Evolutionary conservation across 2,113 vertebrate genomes (phyloP).

Genomic region (Ploceus nigricollis): DNA sequence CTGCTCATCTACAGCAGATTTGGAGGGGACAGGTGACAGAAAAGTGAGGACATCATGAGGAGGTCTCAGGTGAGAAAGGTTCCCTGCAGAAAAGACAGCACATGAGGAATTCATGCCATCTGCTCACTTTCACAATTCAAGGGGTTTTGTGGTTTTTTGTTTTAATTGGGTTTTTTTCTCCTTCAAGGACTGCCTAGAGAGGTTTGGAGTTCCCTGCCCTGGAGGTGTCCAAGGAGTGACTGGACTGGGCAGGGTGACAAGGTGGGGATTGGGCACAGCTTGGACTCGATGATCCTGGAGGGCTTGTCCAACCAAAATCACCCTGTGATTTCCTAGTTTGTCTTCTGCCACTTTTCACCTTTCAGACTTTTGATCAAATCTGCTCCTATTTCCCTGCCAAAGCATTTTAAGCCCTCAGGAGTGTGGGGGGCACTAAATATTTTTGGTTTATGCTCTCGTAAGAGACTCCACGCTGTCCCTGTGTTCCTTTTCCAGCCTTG

Average conservation of each 20-base stretch:
- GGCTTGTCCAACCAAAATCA: neutral
- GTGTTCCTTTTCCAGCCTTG: neutral
- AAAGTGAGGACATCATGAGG: accelerated
- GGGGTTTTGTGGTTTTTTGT: accelerated
- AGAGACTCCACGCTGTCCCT: neutral
- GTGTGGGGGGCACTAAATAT: accelerated
- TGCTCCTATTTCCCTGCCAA: neutral
- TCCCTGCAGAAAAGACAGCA: neutral
- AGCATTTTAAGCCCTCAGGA: neutral
- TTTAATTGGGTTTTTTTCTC: accelerated
- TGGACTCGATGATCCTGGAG: no score
- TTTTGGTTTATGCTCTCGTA: neutral
- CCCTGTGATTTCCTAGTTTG: neutral
- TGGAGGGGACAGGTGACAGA: neutral
- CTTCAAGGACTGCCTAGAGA: neutral
- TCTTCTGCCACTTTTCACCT: neutral
- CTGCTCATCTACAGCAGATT: neutral
- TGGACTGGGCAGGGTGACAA: neutral
- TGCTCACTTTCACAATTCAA: neutral
- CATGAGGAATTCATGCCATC: neutral
- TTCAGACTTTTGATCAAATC: neutral
- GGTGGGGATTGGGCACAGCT: neutral
- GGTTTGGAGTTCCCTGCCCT: neutral
- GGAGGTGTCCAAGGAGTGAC: neutral
- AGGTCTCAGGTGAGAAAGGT: neutral